A percentile compares a stretch with the other conserved stretches of the same genome.
These are phyloP conservation scores for Bucco capensis DNA, from an alignment of 2,113 vertebrate genomes.

Conservation along the genomic window DNA sequence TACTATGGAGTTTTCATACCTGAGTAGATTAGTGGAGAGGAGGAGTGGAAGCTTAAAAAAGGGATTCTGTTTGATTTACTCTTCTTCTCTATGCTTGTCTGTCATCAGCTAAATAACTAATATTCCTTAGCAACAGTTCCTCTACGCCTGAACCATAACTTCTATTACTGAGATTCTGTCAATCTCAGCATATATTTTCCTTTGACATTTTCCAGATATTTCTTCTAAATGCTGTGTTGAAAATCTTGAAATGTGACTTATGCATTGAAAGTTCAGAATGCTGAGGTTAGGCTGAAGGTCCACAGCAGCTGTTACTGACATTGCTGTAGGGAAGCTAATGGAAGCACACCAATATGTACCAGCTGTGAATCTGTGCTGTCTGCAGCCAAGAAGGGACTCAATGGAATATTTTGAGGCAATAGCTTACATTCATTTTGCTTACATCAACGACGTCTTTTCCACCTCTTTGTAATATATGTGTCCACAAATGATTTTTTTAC, in stretches of 20 bases:
- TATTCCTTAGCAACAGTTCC: neutral
- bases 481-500: neutral
- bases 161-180: neutral
- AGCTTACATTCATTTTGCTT: neutral
- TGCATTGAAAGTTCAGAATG: neutral
- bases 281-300: neutral
- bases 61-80: neutral
- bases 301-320: accelerated
- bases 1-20: neutral
- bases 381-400: neutral
- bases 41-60: neutral
- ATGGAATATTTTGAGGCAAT: neutral
- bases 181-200: neutral
- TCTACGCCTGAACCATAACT: neutral
- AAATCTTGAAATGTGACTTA: neutral
- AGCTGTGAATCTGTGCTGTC: neutral
- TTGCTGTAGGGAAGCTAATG: neutral
- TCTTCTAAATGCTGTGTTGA: neutral
- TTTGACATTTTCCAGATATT: neutral
- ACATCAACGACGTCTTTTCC: neutral
- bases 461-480: neutral
- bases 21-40: accelerated
- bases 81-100: neutral
- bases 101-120: neutral
- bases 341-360: accelerated